These are phyloP conservation scores for Dromius quadrimaculatus DNA, from an alignment of 2,888 invertebrate genomes.

Conservation along the genomic window DNA sequence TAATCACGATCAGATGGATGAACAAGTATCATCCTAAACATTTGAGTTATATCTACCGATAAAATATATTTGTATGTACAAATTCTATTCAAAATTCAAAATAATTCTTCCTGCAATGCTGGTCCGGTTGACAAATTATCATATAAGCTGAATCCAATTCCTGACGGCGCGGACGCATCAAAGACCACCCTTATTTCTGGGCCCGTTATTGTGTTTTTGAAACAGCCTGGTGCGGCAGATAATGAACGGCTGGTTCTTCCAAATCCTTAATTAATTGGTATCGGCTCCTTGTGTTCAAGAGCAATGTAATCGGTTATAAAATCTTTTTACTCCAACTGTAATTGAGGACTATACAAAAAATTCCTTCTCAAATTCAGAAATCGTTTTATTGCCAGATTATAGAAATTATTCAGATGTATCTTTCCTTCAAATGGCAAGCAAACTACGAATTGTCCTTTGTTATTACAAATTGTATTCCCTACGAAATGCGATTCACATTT, in stretches of 20 bases:
- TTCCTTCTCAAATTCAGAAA: too few relatives aligned
- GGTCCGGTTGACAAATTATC: slow-evolving; percentile 57
- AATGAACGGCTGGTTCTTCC: too few relatives aligned
- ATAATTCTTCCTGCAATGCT: slow-evolving; percentile 57
- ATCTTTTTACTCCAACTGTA: too few relatives aligned
- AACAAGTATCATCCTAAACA: slow-evolving; percentile 58
- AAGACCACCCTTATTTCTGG: slow-evolving; percentile 58
- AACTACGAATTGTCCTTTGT: too few relatives aligned
- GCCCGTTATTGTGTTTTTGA: slow-evolving; percentile 56
- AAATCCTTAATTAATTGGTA: too few relatives aligned
- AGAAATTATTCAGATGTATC: too few relatives aligned
- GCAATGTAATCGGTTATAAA: too few relatives aligned
- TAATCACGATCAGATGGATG: slow-evolving; percentile 53
- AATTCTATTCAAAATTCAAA: slow-evolving; percentile 57
- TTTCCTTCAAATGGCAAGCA: too few relatives aligned
- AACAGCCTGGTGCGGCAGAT: slow-evolving; percentile 59
- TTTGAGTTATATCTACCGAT: slow-evolving; percentile 58
- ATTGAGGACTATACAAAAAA: too few relatives aligned
- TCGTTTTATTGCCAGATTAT: too few relatives aligned
- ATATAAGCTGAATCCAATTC: slow-evolving; percentile 57
- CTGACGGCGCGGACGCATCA: slow-evolving; percentile 55
- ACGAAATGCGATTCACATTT: slow-evolving; percentile 1
- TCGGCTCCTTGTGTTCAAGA: too few relatives aligned
- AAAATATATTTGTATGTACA: slow-evolving; percentile 54
- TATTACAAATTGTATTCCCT: slow-evolving; percentile 1